These are phyloP conservation scores for Artibeus jamaicensis DNA, from an alignment of 2,797 vertebrate species.

Conservation along the genomic window DNA sequence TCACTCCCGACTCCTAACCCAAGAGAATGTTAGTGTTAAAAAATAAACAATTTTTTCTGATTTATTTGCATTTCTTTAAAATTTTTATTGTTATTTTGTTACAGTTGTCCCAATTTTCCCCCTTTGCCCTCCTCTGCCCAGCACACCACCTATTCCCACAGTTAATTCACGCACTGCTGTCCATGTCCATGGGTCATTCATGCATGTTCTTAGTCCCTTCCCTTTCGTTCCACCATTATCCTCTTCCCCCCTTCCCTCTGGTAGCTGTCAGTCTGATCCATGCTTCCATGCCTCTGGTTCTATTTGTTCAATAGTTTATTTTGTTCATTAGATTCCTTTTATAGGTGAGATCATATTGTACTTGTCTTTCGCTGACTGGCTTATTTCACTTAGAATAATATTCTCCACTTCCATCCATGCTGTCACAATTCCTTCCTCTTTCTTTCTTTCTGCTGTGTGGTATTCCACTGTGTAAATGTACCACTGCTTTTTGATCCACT, in stretches of 20 bases:
- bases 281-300: background rate
- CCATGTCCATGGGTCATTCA: background rate
- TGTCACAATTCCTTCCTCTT: background rate
- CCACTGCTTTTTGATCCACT: background rate
- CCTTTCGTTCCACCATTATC: background rate
- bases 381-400: background rate
- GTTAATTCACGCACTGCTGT: background rate
- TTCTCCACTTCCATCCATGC: background rate
- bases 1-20: background rate
- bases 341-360: background rate
- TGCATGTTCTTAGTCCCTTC: background rate
- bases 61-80: background rate
- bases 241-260: no score
- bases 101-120: background rate
- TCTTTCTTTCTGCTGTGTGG: background rate
- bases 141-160: background rate
- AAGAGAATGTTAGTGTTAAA: background rate
- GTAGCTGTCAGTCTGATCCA: background rate
- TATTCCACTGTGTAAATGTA: no score
- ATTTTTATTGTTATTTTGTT: background rate
- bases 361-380: background rate
- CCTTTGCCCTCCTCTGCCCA: background rate
- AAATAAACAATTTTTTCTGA: background rate
- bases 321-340: background rate
- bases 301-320: background rate